Conservation (phyloP, 2,888 invertebrate genomes). For the Gasteruption jaculator region DNA sequence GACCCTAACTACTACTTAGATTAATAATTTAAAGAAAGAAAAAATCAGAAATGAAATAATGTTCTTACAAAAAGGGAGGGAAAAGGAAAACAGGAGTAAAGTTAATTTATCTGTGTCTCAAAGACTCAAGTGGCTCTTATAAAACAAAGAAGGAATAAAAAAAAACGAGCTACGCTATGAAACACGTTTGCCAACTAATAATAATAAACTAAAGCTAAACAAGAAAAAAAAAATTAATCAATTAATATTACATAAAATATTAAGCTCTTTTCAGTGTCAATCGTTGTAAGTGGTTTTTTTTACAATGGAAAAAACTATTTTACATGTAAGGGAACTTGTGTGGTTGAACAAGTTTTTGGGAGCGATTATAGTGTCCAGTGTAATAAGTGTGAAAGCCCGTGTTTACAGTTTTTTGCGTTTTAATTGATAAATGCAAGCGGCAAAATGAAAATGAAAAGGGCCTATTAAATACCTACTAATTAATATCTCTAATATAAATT, state of each 20-base stretch:
- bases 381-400: conserved; percentile 27
- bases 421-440: conserved; percentile 15
- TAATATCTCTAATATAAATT: conserved; percentile 32
- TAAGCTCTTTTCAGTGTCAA: conserved; percentile 40
- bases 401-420: conserved; percentile 32
- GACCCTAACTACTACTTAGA: conserved; percentile 29
- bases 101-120: conserved; percentile 33
- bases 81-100: conserved; percentile 11
- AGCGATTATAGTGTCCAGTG: conserved; percentile 30
- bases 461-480: conserved; percentile 33
- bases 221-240: conserved; percentile 35
- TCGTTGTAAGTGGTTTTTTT: conserved; percentile 39
- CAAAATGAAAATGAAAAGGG: conserved; percentile 18
- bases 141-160: conserved; percentile 16
- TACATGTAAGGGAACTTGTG: too few species aligned
- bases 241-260: conserved; percentile 37
- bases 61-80: conserved; percentile 17
- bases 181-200: conserved; percentile 44
- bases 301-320: conserved; percentile 41
- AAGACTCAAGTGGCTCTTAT: conserved; percentile 30
- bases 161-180: conserved; percentile 26
- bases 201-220: conserved; percentile 37
- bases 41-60: conserved; percentile 24
- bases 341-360: too few species aligned
- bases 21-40: conserved; percentile 24